Evolutionary conservation across 2,888 invertebrate genomes (phyloP).

Genomic region (Cetonia aurata): DNA sequence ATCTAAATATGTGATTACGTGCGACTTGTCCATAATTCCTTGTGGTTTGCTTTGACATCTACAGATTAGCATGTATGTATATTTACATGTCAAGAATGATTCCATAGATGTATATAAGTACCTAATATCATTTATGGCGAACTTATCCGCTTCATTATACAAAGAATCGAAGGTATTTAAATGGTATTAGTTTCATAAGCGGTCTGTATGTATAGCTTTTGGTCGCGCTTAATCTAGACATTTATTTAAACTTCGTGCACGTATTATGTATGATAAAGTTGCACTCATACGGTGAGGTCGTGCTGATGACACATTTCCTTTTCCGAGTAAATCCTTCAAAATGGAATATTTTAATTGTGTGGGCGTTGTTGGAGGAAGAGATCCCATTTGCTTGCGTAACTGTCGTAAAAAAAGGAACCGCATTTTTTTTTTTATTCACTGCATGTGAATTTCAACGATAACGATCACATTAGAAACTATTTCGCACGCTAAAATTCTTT

Average conservation of each 20-base stretch:
- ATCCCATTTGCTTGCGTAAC: too few species aligned
- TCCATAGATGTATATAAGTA: too few species aligned
- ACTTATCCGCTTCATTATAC: not conserved
- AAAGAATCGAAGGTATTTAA: not conserved
- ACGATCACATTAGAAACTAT: too few species aligned
- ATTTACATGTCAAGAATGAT: too few species aligned
- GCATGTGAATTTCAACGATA: too few species aligned
- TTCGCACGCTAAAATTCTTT: too few species aligned
- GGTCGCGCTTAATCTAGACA: not conserved
- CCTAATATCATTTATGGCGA: not conserved
- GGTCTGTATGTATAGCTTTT: not conserved
- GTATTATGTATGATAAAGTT: not conserved
- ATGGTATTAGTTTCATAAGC: not conserved
- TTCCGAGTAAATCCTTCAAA: slow-evolving; percentile 1
- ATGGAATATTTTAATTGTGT: not conserved
- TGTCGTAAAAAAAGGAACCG: too few species aligned
- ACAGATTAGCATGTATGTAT: too few species aligned
- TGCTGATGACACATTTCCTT: not conserved
- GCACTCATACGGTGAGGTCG: not conserved
- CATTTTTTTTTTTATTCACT: too few species aligned
- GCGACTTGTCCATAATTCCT: not conserved
- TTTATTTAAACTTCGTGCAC: not conserved
- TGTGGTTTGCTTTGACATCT: not conserved
- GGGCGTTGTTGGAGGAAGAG: not conserved
- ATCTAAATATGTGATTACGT: not conserved